Base-by-base conservation (phyloP, 2,888 invertebrate species). In the Amaurobius ferox region DNA sequence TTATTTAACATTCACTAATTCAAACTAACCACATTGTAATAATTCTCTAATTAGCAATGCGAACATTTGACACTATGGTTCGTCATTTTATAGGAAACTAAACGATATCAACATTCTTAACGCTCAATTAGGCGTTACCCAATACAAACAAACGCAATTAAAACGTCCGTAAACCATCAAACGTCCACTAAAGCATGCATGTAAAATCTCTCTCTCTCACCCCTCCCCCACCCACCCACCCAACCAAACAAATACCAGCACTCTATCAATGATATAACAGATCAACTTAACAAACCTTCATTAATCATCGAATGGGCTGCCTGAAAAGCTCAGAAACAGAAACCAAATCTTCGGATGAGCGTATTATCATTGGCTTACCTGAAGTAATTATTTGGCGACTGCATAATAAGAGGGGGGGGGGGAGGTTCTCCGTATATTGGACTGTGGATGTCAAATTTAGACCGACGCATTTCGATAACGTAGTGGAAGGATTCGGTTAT, bases 261-360 rank as follows among this genome's bases (percentile, higher is more conserved):
- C 64, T 30, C 30, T 55, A 55, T 55, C 23, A 55, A 55, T 55
- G 55, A 23, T 23, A 55, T 23, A 11, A 44, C 55, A 55, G 55
- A 55, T 23, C 55, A 55, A 66, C 66, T n/a, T 32, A 66, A 66
- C 66, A 66, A 66, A 71, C 48, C 30, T 71, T 71, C 71, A 71
- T 71, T 71, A 71, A 71, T 71, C 71, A 71, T 30, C 28, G 71
- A 71, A 48, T 68, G 39, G 68, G 68, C 39, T 68, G 68, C 68
- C 23, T 26, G 32, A 26, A 32, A 68, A 68, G 26, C 68, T 68
- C 68, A 39, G 40, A 68, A 68, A 68, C 68, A 39, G 40, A 19
- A 40, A 3, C 26, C 26, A 68, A 68, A 68, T 68, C 68, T 40
- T 32, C 32, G 39, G 68, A 32, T 40, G 68, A 40, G 40, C 68